Percentiles rank a stretch among this genome's conserved stretches.
phyloP scores from a whole-genome alignment of 2,888 invertebrate species.

The Liopterus haemorrhoidalis region DNA sequence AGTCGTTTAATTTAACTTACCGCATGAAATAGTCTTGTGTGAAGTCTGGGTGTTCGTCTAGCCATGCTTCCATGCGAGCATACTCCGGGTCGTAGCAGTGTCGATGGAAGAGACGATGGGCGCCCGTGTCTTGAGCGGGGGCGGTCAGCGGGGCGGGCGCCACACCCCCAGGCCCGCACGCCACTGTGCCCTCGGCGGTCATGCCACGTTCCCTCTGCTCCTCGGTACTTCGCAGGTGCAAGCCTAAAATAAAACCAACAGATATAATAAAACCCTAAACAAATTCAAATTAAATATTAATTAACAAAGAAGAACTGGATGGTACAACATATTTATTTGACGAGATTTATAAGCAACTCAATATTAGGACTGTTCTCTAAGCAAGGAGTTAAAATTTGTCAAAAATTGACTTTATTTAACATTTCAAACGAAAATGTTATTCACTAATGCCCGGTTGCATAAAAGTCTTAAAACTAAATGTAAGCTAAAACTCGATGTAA shows the following conservation, averaged over 20 bases:
- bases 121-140: conserved; percentile 43
- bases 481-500: too few species aligned
- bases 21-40: conserved; percentile 91
- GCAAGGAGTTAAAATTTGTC: too few species aligned
- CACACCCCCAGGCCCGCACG: conserved; percentile 49
- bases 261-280: too few species aligned
- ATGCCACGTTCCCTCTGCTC: conserved; percentile 68
- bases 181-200: conserved; percentile 60
- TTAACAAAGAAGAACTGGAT: conserved; percentile 4
- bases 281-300: conserved; percentile 38
- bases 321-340: not conserved
- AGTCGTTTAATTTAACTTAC: conserved; percentile 45
- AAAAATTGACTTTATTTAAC: too few species aligned
- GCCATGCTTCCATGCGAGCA: conserved; percentile 89
- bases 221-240: conserved; percentile 80
- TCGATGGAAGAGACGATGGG: conserved; percentile 42
- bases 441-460: too few species aligned
- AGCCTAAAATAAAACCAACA: conserved; percentile 65
- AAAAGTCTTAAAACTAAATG: too few species aligned
- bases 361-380: too few species aligned
- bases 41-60: conserved; percentile 94
- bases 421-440: too few species aligned
- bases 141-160: conserved; percentile 52
- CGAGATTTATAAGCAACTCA: too few species aligned
- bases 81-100: conserved; percentile 75